A percentile compares a stretch with the other conserved stretches of the same genome.
Conservation (phyloP, 1,140 invertebrate species). For the Triops longicaudatus region DNA sequence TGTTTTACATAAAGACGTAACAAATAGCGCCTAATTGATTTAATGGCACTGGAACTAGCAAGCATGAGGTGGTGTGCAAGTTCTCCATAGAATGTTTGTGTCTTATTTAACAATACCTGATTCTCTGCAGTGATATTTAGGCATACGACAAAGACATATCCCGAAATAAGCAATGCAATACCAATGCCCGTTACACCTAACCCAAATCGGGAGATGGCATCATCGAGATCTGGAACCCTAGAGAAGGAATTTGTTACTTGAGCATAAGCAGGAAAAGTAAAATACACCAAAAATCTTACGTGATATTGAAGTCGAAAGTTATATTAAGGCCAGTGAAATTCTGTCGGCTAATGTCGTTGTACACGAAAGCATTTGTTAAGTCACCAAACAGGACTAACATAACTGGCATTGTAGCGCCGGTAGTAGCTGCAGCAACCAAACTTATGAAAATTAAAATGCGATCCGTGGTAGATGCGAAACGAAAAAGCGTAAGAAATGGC, state of each 20-base stretch:
- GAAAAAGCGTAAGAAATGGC: slow-evolving; percentile 30
- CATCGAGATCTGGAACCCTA: slow-evolving; percentile 35
- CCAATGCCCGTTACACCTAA: slow-evolving; percentile 52
- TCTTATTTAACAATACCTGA: slow-evolving; percentile 47
- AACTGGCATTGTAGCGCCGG: slow-evolving; percentile 34
- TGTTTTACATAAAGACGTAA: too few relatives aligned
- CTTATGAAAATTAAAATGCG: slow-evolving; percentile 32
- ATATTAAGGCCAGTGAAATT: slow-evolving; percentile 16
- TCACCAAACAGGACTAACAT: slow-evolving; percentile 37
- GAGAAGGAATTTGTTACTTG: background rate
- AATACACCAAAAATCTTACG: background rate
- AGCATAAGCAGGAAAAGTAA: background rate
- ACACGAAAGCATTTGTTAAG: slow-evolving; percentile 36
- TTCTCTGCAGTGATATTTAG: slow-evolving; percentile 58
- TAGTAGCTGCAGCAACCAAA: slow-evolving; percentile 32
- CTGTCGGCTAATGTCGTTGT: slow-evolving; percentile 28
- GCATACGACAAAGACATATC: slow-evolving; percentile 51
- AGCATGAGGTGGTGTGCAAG: too few relatives aligned
- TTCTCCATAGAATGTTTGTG: too few relatives aligned
- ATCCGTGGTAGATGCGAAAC: slow-evolving; percentile 33
- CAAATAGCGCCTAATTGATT: too few relatives aligned
- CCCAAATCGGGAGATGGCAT: slow-evolving; percentile 45
- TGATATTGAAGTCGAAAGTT: slow-evolving; percentile 24
- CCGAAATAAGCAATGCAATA: slow-evolving; percentile 47
- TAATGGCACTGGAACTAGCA: too few relatives aligned